These are phyloP conservation scores for Rhingia rostrata DNA, from an alignment of 2,888 invertebrate species.

Conservation along the genomic window DNA sequence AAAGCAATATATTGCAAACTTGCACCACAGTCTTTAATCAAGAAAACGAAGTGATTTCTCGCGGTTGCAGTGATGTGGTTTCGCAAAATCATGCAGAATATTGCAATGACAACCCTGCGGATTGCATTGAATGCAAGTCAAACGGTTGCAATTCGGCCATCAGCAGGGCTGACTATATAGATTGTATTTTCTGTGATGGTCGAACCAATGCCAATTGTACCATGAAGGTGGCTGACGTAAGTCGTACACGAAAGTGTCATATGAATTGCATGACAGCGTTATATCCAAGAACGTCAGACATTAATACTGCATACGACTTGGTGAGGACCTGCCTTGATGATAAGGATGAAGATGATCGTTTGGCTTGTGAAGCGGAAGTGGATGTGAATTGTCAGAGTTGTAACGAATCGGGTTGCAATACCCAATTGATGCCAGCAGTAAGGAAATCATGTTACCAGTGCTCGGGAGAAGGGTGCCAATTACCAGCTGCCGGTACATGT, in stretches of 20 bases:
- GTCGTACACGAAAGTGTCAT: conserved; percentile 76
- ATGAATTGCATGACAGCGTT: conserved; percentile 79
- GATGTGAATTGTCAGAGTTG: conserved; percentile 77
- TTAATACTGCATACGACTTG: conserved; percentile 76
- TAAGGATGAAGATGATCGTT: conserved; percentile 78
- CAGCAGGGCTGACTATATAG: conserved; percentile 74
- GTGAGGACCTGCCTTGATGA: conserved; percentile 80
- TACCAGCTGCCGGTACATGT: conserved; percentile 75
- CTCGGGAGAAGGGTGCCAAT: conserved; percentile 77
- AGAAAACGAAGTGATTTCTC: conserved; percentile 61
- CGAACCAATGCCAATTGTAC: conserved; percentile 76
- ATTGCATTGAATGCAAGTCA: conserved; percentile 79
- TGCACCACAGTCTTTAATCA: conserved; percentile 74
- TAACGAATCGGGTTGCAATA: conserved; percentile 76
- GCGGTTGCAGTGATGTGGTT: conserved; percentile 76
- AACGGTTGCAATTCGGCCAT: conserved; percentile 78
- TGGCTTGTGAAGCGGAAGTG: conserved; percentile 64
- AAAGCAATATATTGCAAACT: conserved; percentile 70
- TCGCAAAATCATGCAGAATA: not conserved
- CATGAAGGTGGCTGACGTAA: conserved; percentile 66
- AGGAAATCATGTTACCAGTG: conserved; percentile 78
- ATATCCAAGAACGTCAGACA: conserved; percentile 77
- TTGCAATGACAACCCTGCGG: conserved; percentile 69
- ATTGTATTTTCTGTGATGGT: conserved; percentile 79
- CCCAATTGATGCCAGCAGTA: conserved; percentile 75